Conservation (phyloP, 1,140 invertebrate genomes). For the Goniozus legneri region DNA sequence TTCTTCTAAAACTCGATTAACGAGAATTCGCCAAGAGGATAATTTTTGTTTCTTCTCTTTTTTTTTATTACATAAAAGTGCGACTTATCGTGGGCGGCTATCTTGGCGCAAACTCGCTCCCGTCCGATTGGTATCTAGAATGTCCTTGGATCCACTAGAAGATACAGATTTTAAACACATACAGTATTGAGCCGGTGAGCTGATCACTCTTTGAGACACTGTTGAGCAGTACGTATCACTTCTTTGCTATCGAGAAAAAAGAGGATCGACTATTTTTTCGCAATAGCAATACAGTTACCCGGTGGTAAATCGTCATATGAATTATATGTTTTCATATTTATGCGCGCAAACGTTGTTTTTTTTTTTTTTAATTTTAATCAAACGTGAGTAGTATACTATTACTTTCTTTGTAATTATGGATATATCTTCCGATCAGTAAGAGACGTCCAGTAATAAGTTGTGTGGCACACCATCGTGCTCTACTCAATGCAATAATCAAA, state of each 20-base stretch:
- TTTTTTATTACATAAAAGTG: conserved; percentile 5
- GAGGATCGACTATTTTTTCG: conserved; percentile 1
- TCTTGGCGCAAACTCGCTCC: conserved; percentile 11
- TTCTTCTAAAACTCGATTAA: too few species aligned
- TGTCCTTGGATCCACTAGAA: conserved; percentile 1
- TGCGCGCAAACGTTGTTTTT: neutral
- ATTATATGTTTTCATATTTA: conserved; percentile 17
- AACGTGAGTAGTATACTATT: too few species aligned
- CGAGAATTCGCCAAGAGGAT: too few species aligned
- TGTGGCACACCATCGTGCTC: conserved; percentile 32
- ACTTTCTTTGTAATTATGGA: too few species aligned
- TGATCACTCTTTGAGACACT: conserved; percentile 14
- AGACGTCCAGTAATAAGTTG: conserved; percentile 19
- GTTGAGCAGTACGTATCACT: conserved; percentile 17
- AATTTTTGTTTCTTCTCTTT: conserved; percentile 10
- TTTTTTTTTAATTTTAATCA: conserved; percentile 24
- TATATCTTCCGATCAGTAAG: conserved; percentile 12
- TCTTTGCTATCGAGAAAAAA: too few species aligned
- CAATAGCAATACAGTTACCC: conserved; percentile 14
- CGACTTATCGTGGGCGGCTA: conserved; percentile 14
- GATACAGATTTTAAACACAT: too few species aligned
- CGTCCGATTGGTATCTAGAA: conserved; percentile 1
- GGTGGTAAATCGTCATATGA: conserved; percentile 15
- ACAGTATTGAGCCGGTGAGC: conserved; percentile 19
- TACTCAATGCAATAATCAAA: conserved; percentile 45